Percentiles rank a stretch among this genome's conserved stretches.
Conservation (phyloP, 2,888 invertebrate genomes). For the Cryptosula pallasiana region DNA sequence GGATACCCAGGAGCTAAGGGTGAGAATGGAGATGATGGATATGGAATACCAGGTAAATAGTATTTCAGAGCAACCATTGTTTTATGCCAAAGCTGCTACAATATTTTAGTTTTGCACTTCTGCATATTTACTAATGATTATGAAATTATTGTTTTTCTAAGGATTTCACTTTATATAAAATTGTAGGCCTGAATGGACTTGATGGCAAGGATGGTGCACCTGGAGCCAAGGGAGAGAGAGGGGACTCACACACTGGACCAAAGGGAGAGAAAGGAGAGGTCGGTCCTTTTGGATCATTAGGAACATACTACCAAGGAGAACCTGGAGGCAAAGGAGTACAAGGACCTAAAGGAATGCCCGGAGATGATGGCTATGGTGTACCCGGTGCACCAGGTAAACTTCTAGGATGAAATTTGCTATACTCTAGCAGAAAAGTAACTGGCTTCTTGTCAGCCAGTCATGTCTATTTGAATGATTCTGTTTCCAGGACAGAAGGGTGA, state of each 20-base stretch:
- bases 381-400: slow-evolving; percentile 1
- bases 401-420: no score
- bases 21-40: background rate
- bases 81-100: no score
- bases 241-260: background rate
- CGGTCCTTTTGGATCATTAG: background rate
- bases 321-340: background rate
- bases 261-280: slow-evolving; percentile 14
- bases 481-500: slow-evolving; percentile 8
- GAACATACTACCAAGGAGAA: background rate
- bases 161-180: no score
- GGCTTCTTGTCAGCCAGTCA: no score
- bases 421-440: background rate
- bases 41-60: background rate
- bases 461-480: no score
- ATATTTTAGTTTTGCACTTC: no score
- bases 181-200: background rate
- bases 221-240: slow-evolving; percentile 11
- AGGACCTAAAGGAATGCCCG: background rate
- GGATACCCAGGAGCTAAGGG: slow-evolving; percentile 11
- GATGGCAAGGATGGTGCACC: background rate
- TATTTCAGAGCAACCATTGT: no score
- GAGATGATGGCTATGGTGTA: background rate
- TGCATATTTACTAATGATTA: background rate
- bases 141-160: background rate